Evolutionary conservation across 2,888 invertebrate genomes (phyloP), one percentile per base, ranked within the genome.

Genomic region (Stenchaetothrips biformis): DNA sequence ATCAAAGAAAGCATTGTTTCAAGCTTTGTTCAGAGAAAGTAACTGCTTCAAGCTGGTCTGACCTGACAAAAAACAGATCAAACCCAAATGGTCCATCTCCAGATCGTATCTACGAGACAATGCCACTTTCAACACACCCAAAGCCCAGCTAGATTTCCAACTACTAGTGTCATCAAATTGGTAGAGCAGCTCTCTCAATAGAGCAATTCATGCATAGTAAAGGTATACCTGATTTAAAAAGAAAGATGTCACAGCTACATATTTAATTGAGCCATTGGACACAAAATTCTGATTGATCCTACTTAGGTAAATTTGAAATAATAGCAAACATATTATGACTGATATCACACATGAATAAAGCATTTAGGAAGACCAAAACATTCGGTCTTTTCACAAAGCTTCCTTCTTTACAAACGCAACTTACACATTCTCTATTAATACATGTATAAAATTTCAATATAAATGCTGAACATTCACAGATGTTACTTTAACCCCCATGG

Each of bases 301-400:
- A 25, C 67, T 25, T 21, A 25, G 67, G 67, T 74, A 25, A 25
- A 74, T 74, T 74, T 74, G 11, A 74, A 21, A 25, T 74, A 74
- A 11, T 25, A 74, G 67, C n/a, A 74, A 74, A 74, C 67, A 74
- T 74, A 74, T 53, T 53, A 53, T 74, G 67, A 74, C 67, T 74
- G 67, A 74, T 74, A 74, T 74, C 67, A 74, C 67, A 74, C 67
- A 74, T 8, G 67, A 74, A 21, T 74, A 74, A 74, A 74, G 67
- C 67, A 74, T 25, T 3, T 74, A 25, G 67, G 11, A 74, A n/a
- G 25, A 25, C 67, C 67, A 25, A 7, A n/a, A 25, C 25, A 74
- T 74, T 37, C 37, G 67, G 67, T 21, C 25, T 74, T 7, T 11
- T 74, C 25, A 21, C 25, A 74, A 74, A 21, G 67, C 25, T 74